Evolutionary conservation across 1,140 invertebrate species (phyloP).

Genomic region (Hycleus phaleratus): DNA sequence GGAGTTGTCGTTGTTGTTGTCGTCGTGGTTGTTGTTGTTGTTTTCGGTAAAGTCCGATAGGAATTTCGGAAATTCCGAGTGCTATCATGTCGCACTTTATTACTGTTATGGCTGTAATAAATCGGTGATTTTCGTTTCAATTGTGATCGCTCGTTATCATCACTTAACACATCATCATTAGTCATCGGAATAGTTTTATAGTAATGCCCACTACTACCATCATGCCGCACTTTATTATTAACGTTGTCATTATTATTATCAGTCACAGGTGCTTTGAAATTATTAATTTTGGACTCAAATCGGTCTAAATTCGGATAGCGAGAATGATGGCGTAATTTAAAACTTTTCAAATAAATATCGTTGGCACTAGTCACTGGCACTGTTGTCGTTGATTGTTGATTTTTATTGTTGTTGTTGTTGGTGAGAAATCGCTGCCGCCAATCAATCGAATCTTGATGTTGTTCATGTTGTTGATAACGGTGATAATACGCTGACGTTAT

Average conservation of each 20-base stretch:
- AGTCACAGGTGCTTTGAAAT: neutral
- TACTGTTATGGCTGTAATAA: too few species aligned
- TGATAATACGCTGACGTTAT: constrained; percentile 3
- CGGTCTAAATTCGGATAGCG: constrained; percentile 8
- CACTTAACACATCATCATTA: too few species aligned
- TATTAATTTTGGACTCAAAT: constrained; percentile 1
- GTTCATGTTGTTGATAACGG: too few species aligned
- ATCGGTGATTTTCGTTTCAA: too few species aligned
- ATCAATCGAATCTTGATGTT: constrained; percentile 3
- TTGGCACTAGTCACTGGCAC: constrained; percentile 10
- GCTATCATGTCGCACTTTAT: too few species aligned
- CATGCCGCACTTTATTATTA: constrained; percentile 3
- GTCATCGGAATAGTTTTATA: too few species aligned
- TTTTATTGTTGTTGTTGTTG: neutral
- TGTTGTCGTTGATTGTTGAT: neutral
- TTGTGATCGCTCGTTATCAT: too few species aligned
- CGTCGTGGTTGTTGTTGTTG: neutral
- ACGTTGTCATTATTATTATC: neutral
- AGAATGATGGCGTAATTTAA: constrained; percentile 7
- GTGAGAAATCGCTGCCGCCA: constrained; percentile 1
- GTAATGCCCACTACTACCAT: too few species aligned
- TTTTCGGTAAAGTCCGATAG: neutral
- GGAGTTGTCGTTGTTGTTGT: neutral
- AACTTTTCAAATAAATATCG: constrained; percentile 7
- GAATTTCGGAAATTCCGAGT: too few species aligned